Conservation (phyloP, 2,113 vertebrate species). For the Gymnogyps californianus region DNA sequence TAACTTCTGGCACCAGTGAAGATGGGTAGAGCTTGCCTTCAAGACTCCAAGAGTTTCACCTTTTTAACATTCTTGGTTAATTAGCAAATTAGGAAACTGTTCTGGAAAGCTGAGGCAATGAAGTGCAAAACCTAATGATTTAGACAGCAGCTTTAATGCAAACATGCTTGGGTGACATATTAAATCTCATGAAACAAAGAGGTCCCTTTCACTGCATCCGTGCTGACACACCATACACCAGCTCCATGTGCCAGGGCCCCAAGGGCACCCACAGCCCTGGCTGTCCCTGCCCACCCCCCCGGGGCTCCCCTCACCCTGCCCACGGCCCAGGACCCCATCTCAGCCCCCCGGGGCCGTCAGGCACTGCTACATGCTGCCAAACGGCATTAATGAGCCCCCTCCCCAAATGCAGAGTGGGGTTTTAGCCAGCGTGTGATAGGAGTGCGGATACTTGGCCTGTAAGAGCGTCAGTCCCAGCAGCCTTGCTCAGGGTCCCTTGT, state of each 20-base stretch:
- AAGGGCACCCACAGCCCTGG: not conserved
- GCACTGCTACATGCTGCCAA: not conserved
- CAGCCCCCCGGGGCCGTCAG: not conserved
- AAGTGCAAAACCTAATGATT: not conserved
- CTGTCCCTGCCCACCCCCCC: not conserved
- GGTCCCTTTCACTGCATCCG: not conserved
- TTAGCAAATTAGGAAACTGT: not conserved
- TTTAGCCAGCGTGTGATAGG: rapidly evolving
- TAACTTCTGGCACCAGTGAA: not conserved
- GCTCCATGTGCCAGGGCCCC: not conserved
- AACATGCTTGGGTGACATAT: not conserved
- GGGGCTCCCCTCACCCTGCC: not conserved
- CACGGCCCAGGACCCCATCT: not conserved
- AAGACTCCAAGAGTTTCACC: not conserved
- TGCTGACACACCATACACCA: not conserved
- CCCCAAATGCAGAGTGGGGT: rapidly evolving
- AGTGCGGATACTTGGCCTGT: not conserved
- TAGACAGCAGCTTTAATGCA: not conserved
- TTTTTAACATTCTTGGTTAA: not conserved
- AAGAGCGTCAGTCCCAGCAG: not conserved
- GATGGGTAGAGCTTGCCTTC: not conserved
- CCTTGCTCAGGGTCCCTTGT: not conserved
- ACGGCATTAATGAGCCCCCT: not conserved
- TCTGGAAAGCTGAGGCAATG: not conserved
- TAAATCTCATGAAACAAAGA: not conserved